Conservation (phyloP, 1,140 invertebrate genomes). For the Atta cephalotes region DNA sequence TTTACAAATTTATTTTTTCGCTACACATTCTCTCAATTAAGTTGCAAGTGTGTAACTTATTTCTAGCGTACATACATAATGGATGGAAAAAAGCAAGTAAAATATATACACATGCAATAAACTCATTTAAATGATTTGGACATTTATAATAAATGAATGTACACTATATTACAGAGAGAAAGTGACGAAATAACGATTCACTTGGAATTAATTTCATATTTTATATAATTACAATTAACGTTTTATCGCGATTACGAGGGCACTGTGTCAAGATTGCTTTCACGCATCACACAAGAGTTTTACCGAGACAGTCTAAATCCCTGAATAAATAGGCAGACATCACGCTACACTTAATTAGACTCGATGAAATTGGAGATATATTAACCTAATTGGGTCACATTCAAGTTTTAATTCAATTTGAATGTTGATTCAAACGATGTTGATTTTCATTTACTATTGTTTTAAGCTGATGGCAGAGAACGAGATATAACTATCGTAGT, state of each 20-base stretch:
- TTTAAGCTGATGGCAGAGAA: no score
- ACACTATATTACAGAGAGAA: slow-evolving; percentile 48
- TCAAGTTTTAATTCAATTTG: neutral
- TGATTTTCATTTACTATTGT: no score
- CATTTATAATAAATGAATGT: slow-evolving; percentile 30
- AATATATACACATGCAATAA: neutral
- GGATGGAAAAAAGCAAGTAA: neutral
- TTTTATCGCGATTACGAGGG: slow-evolving; percentile 24
- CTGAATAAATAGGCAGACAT: neutral
- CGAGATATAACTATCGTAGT: no score
- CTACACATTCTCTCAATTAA: neutral
- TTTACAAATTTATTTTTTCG: neutral
- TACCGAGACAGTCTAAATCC: neutral
- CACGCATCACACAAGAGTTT: neutral
- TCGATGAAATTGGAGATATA: neutral
- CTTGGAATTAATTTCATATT: slow-evolving; percentile 12
- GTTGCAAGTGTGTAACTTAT: slow-evolving; percentile 6
- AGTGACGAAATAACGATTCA: slow-evolving; percentile 16
- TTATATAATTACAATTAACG: neutral
- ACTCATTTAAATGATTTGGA: neutral
- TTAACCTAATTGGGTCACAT: neutral
- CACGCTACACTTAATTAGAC: neutral
- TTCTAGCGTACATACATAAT: neutral
- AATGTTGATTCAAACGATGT: no score
- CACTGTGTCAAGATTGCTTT: slow-evolving; percentile 11